Conservation (phyloP, 2,888 invertebrate species). For the Aphidoletes aphidimyza region DNA sequence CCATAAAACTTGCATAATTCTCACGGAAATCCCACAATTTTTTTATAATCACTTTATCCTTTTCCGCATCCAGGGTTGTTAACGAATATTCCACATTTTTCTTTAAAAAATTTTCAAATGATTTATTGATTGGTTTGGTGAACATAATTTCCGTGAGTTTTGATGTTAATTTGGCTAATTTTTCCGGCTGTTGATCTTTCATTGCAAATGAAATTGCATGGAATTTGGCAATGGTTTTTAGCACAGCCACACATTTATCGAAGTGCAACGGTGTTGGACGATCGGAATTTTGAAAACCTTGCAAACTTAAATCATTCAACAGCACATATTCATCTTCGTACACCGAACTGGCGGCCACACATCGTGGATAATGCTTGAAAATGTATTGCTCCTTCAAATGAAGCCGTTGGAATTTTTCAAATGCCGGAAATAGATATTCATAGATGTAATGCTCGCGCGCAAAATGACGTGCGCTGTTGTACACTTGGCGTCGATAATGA, state of each 20-base stretch:
- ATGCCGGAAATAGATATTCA: constrained; percentile 55
- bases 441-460: constrained; percentile 56
- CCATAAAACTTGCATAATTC: constrained; percentile 55
- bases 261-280: constrained; percentile 67
- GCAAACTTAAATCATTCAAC: constrained; percentile 66
- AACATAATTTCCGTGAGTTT: constrained; percentile 56
- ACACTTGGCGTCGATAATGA: constrained; percentile 55
- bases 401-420: constrained; percentile 55
- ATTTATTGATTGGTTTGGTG: constrained; percentile 52
- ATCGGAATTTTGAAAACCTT: constrained; percentile 63
- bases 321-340: constrained; percentile 67
- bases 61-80: constrained; percentile 54
- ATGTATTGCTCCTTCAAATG: constrained; percentile 53
- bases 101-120: constrained; percentile 55
- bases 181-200: constrained; percentile 67
- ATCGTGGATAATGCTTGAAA: constrained; percentile 56
- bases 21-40: constrained; percentile 55
- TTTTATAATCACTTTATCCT: constrained; percentile 54
- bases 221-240: constrained; percentile 67
- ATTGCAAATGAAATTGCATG: constrained; percentile 70
- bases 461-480: constrained; percentile 55
- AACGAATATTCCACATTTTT: constrained; percentile 55
- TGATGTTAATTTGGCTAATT: constrained; percentile 61
- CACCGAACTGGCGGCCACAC: constrained; percentile 65
- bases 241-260: constrained; percentile 65